Evolutionary conservation across 2,113 vertebrate species (phyloP).

Genomic region (Heterocephalus glaber): DNA sequence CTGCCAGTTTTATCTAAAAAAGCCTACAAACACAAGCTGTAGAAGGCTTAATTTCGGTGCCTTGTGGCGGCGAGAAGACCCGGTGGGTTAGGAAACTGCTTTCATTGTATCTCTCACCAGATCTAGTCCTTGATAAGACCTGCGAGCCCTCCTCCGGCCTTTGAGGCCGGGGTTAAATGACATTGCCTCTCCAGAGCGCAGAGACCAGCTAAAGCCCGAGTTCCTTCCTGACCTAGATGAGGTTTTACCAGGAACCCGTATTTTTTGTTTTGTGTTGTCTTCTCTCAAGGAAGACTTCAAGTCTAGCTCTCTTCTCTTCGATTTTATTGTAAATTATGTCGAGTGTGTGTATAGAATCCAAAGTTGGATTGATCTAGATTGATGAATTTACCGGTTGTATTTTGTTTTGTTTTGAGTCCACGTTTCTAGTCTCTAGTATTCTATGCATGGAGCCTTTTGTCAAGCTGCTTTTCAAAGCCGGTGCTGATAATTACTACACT

Average conservation of each 20-base stretch:
- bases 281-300: conserved; percentile 8
- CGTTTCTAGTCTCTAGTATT: background rate
- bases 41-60: conserved; percentile 57
- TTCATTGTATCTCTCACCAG: conserved; percentile 53
- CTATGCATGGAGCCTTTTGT: background rate
- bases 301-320: background rate
- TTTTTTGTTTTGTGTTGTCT: background rate
- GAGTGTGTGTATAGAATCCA: background rate
- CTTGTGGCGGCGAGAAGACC: conserved; percentile 20
- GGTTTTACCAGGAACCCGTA: background rate
- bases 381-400: background rate
- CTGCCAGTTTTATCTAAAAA: conserved; percentile 52
- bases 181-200: background rate
- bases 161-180: background rate
- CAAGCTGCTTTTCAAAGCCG: conserved; percentile 22
- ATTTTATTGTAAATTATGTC: conserved; percentile 18
- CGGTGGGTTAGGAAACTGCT: conserved; percentile 51
- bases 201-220: background rate
- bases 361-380: background rate
- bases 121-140: conserved; percentile 47
- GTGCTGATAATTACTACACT: background rate
- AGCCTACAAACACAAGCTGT: conserved; percentile 1
- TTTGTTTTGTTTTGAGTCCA: background rate
- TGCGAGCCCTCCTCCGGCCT: background rate
- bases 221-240: background rate